Base-by-base conservation (phyloP, 2,113 vertebrate species). In the Pontoporia blainvillei region DNA sequence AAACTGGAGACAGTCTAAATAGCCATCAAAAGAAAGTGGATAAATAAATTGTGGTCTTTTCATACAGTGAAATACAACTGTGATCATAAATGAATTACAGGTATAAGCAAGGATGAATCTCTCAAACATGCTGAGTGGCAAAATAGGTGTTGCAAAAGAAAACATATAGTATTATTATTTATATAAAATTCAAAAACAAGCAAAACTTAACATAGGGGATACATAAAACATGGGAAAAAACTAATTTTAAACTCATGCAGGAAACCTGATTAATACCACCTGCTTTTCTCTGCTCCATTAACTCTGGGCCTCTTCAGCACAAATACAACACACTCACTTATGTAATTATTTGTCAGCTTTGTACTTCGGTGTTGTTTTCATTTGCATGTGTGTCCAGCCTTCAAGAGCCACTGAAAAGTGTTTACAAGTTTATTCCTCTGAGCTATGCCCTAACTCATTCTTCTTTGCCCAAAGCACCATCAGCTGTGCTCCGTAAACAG, bases 311-410 rank as follows among this genome's bases (percentile, higher is more conserved):
- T 84, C 54, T 62, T 64, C 44, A 71, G 34, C 87, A 95, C 15
- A 52, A 27, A 57, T 34, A 86, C 34, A 89, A 59, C 27, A 78
- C 13, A 62, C 12, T 87, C 75, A 79, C n/a, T 90, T 84, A 66
- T 54, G 27, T 10, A 84, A 91, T 94, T 87, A 95, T 87, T 81
- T 76, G 49, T 75, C 67, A 66, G 31, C 21, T 91, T 98, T 82
- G 62, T 34, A 59, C 87, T 78, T 54, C 49, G 4, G 62, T 72
- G 59, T 67, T 93, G 25, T 91, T 83, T 76, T 97, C 5, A 52
- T 71, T 54, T 79, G 67, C 39, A 76, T 29, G 34, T 69, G 11
- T 44, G 44, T 76, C 27, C 34, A 85, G 49, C 61, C 23, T 49
- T 5, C 13, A 86, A 86, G 44, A 94, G 31, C 18, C 73, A 91